Evolutionary conservation across 2,797 vertebrate species (phyloP).

Genomic region (Mycteria americana): DNA sequence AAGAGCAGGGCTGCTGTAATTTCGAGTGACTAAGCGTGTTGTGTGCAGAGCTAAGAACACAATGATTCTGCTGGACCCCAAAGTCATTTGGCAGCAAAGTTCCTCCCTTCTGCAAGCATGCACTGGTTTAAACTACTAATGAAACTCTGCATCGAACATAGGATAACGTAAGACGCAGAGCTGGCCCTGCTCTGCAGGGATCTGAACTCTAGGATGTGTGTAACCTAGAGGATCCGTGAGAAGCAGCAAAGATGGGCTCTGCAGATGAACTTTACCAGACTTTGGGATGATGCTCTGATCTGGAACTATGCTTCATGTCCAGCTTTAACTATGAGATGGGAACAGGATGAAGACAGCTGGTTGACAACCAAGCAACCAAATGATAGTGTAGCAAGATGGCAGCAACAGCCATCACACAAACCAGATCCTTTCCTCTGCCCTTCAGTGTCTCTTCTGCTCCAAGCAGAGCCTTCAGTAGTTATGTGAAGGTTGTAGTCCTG

Average conservation of each 20-base stretch:
- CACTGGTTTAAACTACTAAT: neutral
- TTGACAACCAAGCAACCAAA: neutral
- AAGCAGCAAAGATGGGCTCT: neutral
- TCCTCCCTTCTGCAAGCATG: neutral
- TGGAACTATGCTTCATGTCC: neutral
- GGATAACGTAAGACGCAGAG: neutral
- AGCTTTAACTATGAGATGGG: neutral
- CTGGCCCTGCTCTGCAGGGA: neutral
- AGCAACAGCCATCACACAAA: neutral
- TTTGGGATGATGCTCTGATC: neutral
- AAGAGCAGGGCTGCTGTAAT: neutral
- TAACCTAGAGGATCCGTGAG: neutral
- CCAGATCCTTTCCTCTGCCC: neutral
- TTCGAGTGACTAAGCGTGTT: neutral
- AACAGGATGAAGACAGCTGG: neutral
- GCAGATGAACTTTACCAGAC: neutral
- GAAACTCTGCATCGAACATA: neutral
- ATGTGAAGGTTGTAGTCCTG: neutral
- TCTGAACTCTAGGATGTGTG: neutral
- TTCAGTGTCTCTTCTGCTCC: neutral
- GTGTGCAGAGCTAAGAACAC: neutral
- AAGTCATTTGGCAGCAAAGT: neutral
- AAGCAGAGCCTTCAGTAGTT: neutral
- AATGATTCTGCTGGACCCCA: neutral
- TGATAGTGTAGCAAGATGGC: neutral